Evolutionary conservation across 2,113 vertebrate species (phyloP).

Genomic region (Hippocampus guttulatus): DNA sequence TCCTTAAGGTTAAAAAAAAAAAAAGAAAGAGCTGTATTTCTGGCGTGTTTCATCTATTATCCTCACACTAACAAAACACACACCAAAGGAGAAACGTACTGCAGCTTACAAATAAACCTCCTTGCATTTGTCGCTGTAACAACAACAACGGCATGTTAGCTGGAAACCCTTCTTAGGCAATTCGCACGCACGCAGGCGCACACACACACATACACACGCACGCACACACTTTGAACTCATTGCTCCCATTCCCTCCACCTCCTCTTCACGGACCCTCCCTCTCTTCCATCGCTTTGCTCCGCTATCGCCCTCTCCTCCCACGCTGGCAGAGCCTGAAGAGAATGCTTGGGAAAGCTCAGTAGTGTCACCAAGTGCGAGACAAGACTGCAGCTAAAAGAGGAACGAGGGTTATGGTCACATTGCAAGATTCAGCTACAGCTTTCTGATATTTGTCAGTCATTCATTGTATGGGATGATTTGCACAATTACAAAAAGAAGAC

Average conservation of each 20-base stretch:
- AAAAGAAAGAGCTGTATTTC: neutral
- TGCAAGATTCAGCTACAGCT: neutral
- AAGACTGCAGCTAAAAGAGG: constrained; percentile 13
- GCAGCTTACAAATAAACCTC: constrained; percentile 6
- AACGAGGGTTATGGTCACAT: neutral
- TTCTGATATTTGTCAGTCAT: neutral
- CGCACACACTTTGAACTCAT: constrained; percentile 50
- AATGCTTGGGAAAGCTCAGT: constrained; percentile 19
- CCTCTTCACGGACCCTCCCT: constrained; percentile 24
- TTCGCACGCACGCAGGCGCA: constrained; percentile 10
- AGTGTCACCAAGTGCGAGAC: constrained; percentile 24
- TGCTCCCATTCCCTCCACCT: constrained; percentile 40
- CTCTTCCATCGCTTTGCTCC: constrained; percentile 6
- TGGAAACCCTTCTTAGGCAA: constrained; percentile 24
- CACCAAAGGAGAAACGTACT: neutral
- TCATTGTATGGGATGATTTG: neutral
- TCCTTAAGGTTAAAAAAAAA: too few species aligned
- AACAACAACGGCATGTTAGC: constrained; percentile 46
- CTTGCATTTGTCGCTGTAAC: constrained; percentile 33
- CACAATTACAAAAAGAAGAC: neutral
- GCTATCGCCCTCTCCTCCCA: constrained; percentile 29
- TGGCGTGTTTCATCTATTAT: neutral
- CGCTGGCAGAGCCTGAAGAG: constrained; percentile 5
- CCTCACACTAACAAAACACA: neutral
- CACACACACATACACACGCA: constrained; percentile 11